These are phyloP conservation scores for Peromyscus aztecus DNA, from an alignment of 2,797 vertebrate genomes.

Conservation along the genomic window DNA sequence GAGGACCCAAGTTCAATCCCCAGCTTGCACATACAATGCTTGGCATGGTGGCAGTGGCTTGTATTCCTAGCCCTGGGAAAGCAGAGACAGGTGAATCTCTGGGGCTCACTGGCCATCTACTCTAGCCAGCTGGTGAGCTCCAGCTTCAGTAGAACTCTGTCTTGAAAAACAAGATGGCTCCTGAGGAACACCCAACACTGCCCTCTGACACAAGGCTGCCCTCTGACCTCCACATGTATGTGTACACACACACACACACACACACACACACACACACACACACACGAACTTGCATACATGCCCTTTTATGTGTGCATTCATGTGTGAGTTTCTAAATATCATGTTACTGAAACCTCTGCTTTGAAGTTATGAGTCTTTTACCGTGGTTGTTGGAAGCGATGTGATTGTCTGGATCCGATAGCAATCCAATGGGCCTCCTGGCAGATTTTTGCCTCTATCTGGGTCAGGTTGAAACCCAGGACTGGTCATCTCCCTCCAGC, in stretches of 20 bases:
- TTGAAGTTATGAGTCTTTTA: background rate
- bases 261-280: background rate
- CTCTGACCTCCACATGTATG: background rate
- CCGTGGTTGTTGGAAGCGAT: background rate
- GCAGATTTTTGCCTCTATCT: background rate
- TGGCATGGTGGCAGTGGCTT: too few relatives aligned
- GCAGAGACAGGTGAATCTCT: background rate
- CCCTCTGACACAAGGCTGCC: too few relatives aligned
- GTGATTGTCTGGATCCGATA: background rate
- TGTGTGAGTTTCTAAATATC: background rate
- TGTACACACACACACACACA: background rate
- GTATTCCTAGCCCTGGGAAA: background rate
- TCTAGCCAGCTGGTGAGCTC: background rate
- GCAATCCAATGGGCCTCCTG: background rate
- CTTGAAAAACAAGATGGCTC: background rate
- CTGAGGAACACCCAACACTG: background rate
- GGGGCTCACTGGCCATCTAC: background rate
- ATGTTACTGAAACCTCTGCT: background rate
- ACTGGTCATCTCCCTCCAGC: too few relatives aligned
- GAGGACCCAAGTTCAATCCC: background rate
- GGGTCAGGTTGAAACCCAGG: too few relatives aligned
- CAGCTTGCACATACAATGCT: background rate
- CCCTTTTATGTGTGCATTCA: background rate
- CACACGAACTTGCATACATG: background rate
- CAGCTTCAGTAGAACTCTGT: background rate